These are phyloP conservation scores for Cinara cedri DNA, from an alignment of 2,888 invertebrate species.

Conservation along the genomic window DNA sequence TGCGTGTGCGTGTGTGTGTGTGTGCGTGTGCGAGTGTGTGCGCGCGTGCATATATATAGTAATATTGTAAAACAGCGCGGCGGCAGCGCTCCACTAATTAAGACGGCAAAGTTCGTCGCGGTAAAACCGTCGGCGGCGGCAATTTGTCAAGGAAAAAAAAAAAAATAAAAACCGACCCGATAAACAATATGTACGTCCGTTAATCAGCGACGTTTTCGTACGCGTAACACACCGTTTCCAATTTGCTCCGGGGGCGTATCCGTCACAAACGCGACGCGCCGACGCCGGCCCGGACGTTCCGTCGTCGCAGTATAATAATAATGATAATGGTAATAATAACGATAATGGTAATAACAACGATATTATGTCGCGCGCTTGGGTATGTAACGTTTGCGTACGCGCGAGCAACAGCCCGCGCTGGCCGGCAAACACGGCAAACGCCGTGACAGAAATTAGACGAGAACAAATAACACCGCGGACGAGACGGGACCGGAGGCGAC, in stretches of 20 bases:
- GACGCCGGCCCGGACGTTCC: neutral
- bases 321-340: too few species aligned
- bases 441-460: slow-evolving; percentile 28
- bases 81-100: slow-evolving; percentile 35
- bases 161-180: neutral
- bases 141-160: slow-evolving; percentile 41
- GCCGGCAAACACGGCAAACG: too few species aligned
- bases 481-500: neutral
- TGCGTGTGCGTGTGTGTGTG: too few species aligned
- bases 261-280: neutral
- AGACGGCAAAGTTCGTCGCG: slow-evolving; percentile 38
- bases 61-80: too few species aligned
- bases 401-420: neutral
- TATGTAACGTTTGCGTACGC: neutral
- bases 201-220: slow-evolving; percentile 27
- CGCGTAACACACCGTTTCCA: too few species aligned
- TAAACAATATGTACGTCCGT: slow-evolving; percentile 46
- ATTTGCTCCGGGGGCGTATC: slow-evolving; percentile 42
- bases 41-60: too few species aligned
- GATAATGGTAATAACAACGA: too few species aligned
- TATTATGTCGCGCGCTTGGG: neutral
- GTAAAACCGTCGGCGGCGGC: slow-evolving; percentile 36
- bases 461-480: slow-evolving; percentile 16
- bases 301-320: neutral
- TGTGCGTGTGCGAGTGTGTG: too few species aligned